A percentile compares a stretch with the other conserved stretches of the same genome.
Conservation (phyloP, 2,113 vertebrate species). For the Centropus bengalensis region DNA sequence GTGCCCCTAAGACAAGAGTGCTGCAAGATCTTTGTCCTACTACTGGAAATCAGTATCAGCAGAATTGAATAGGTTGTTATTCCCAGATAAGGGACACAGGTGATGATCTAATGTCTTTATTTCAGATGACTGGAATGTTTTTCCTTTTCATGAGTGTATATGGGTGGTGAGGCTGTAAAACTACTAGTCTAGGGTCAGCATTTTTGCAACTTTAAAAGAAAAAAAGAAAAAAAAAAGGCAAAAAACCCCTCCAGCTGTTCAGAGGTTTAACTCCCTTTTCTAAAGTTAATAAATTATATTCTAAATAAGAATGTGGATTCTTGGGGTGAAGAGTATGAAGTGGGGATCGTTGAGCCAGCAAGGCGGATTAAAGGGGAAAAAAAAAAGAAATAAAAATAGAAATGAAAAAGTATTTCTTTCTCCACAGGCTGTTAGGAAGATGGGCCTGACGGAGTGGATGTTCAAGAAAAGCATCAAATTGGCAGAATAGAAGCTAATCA, state of each 20-base stretch:
- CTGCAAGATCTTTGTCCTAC: not conserved
- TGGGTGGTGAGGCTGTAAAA: not conserved
- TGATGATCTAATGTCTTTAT: not conserved
- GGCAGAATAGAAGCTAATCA: slow-evolving; percentile 48
- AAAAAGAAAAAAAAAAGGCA: too few species aligned
- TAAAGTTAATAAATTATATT: not conserved
- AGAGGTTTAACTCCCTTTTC: not conserved
- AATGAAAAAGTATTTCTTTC: not conserved
- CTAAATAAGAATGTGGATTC: not conserved
- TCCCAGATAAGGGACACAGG: not conserved
- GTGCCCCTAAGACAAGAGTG: not conserved
- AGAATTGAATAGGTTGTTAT: not conserved
- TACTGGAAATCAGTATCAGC: not conserved
- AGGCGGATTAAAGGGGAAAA: not conserved
- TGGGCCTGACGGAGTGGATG: not conserved
- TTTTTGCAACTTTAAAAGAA: not conserved
- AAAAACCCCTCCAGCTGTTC: not conserved
- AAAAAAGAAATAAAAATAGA: not conserved
- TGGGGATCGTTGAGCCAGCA: not conserved
- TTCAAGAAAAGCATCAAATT: slow-evolving; percentile 32
- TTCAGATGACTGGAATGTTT: not conserved
- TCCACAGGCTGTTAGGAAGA: not conserved
- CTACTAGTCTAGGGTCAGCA: not conserved
- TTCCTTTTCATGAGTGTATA: not conserved
- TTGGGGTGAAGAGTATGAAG: not conserved